These are phyloP conservation scores for Equus quagga DNA, from an alignment of 2,113 vertebrate species.

Conservation along the genomic window DNA sequence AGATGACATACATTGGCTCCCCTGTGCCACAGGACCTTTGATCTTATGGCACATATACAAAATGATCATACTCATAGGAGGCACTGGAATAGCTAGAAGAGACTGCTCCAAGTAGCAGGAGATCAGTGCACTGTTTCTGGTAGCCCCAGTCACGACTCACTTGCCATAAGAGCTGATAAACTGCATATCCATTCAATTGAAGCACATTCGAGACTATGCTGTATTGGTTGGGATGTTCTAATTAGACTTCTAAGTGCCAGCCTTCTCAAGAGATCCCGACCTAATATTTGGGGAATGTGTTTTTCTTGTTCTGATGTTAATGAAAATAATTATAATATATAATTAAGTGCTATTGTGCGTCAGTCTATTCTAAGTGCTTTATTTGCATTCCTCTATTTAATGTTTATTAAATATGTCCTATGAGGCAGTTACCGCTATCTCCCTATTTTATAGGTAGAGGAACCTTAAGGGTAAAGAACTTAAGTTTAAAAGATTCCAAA, in stretches of 20 bases:
- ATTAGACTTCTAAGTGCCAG: background rate
- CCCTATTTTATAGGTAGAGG: background rate
- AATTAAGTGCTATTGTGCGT: too few relatives aligned
- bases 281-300: fast-evolving
- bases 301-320: background rate
- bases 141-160: background rate
- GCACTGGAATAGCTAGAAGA: too few relatives aligned
- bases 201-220: fast-evolving
- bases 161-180: too few relatives aligned
- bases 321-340: too few relatives aligned
- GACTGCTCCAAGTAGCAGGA: fast-evolving
- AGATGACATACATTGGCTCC: fast-evolving
- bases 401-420: background rate
- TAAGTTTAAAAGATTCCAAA: too few relatives aligned
- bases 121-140: fast-evolving
- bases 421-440: background rate
- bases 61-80: fast-evolving
- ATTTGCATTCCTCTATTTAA: background rate
- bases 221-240: fast-evolving
- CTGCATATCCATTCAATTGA: fast-evolving
- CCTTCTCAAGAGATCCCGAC: background rate
- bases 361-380: background rate
- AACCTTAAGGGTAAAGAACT: too few relatives aligned
- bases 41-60: too few relatives aligned
- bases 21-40: too few relatives aligned